Base-by-base conservation (phyloP, 30 jellyfish, hydroid and myxozoan genomes). In the Cassiopea andromeda region DNA sequence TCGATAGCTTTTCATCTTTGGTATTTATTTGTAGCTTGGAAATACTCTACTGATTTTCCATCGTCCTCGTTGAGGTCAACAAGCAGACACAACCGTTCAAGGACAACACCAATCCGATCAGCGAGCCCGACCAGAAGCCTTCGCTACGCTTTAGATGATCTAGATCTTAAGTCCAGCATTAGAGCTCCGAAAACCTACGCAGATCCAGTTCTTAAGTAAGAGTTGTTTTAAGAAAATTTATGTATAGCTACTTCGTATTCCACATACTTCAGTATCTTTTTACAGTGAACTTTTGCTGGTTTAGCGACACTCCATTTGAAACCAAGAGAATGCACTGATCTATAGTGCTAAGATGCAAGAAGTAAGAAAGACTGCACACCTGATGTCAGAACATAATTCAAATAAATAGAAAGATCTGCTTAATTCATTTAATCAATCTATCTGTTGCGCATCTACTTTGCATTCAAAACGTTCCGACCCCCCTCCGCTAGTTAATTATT, bases 131-230 rank as follows among this genome's bases (percentile, higher is more conserved):
- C 98, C 15, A 81, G 95, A 75, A 94, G 97, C 67, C 90, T 94
- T 4, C 88, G 97, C 60, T 94, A 94, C 48, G 98, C 98, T 1
- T 60, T 94, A 18, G 98, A 94, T 80, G 98, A 94, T 54, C 60
- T 94, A 17, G 80, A 80, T 73, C 83, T 94, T 16, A 58, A 66
- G 17, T 19, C 66, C 57, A 82, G 46, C 82, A 43, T 78, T 44
- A 61, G 43, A 78, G 49, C 87, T 15, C 50, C 90, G 45, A 81
- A 59, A 77, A 60, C 85, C 17, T 89, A 80, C 73, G 68, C 89
- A 0, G 97, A 89, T 48, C 97, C 97, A 4, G 93, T 90, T 69
- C 91, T 90, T 10, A 83, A 80, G 97, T 90, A 75, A 69, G 81
- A n/a, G 0, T 64, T 17, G 38, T 78, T 48, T 9, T 78, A 0